Evolutionary conservation across 2,797 vertebrate species (phyloP), one percentile per base, ranked within the genome.

Genomic region (Catamblyrhynchus diadema): DNA sequence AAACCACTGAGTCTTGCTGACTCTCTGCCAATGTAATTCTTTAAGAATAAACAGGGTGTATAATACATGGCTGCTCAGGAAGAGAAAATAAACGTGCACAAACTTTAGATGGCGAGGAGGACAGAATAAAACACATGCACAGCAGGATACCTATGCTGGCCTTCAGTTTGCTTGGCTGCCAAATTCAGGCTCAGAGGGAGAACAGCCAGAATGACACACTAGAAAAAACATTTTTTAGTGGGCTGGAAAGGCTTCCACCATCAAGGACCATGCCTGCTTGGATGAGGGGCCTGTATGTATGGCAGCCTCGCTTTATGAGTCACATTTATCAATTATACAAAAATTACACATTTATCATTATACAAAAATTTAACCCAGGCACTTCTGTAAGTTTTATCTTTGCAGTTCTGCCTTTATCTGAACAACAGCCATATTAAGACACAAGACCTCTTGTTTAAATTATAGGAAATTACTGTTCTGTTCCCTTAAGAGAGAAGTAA

Each of bases 391-490:
- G 35, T 60, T 90, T 37, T 5, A 9, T 67, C 32, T 56, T 50
- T 2, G 1, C 54, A n/a, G 32, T 61, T 62, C 84, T 61, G 39
- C 48, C 80, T 88, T 69, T 74, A 56, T 66, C 77, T 93, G 85
- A 95, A 81, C 35, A 61, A 56, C 33, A 80, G 67, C 64, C 48
- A 7, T 11, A 48, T 10, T 39, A 78, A 88, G 35, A 88, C 73
- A 93, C n/a, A 95, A 51, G 81, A n/a, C 12, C 25, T 91, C 71
- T 90, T 91, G 74, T 95, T 96, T 85, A 75, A 94, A 74, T 32
- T 23, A 54, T 75, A 80, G 82, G 80, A 90, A 90, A 83, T 75
- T 27, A 90, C 59, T 93, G 14, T 35, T 96, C 71, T 70, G 50
- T 74, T 81, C 85, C 86, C 47, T 50, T 81, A 44, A 89, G 57